Base-by-base conservation (phyloP, 2,888 invertebrate genomes). In the Leptarthrus brevirostris region DNA sequence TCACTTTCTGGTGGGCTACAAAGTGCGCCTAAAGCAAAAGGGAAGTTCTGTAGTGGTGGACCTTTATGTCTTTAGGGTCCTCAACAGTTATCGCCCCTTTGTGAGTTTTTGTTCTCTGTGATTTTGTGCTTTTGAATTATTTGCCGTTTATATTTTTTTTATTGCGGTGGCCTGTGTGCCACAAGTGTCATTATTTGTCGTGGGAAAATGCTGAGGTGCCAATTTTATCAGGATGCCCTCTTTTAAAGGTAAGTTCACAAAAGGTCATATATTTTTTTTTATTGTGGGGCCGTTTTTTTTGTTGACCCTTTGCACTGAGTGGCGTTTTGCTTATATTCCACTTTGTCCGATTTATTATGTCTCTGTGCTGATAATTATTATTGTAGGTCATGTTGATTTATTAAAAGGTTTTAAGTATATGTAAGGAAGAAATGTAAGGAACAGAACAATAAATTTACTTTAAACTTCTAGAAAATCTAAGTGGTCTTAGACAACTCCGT, bases 61-160 rank as follows among this genome's bases (percentile, higher is more conserved):
- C 18, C 12, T 26, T 58, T 20, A 6, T 56, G 58, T 36, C 36
- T 36, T 44, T 16, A 16, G 22, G 47, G 47, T 30, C n/a, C 24
- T 14, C 26, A 24, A 66, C 64, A 66, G 47, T 66, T 66, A n/a
- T 66, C 36, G 58, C 36, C 58, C 58, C 20, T 34, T 58, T 36
- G 58, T 58, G 58, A 34, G 58, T 58, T 58, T 34, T 58, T 58
- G n/a, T 40, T 58, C 10, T 22, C 26, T 58, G 58, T 58, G 58
- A 66, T 66, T n/a, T 66, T 66, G 64, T 66, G 44, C 14, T n/a
- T 18, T 20, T 12, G 47, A 47, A 47, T 44, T 64, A 26, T 47
- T 61, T 40, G 16, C 12, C 18, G 52, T 52, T 47, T 16, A 20
- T 58, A 26, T 56, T 24, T 34, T 36, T 12, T 66, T 66, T 24